Evolutionary conservation across 2,888 invertebrate genomes (phyloP), one percentile per base, ranked within the genome.

Genomic region (Monochamus alternatus): DNA sequence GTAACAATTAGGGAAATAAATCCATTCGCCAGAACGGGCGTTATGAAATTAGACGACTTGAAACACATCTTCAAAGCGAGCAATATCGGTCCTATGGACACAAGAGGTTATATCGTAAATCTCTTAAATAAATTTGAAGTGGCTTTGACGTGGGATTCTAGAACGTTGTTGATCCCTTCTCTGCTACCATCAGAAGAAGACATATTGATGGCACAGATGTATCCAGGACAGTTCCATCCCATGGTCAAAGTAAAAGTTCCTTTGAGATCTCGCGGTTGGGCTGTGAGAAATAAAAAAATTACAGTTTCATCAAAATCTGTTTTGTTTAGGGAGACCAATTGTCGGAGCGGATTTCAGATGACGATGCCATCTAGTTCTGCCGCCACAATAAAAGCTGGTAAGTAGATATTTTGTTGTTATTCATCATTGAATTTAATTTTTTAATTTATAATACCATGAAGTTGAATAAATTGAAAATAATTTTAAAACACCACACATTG

Each of bases 1-100:
- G 97, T 99, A 51, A 98, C 98, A 0, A 97, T 98, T 30, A 89
- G 98, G n/a, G 98, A 98, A 89, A 97, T 98, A 81, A 98, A 98
- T 90, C 97, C 97, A 0, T 98, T 98, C 88, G 97, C 97, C 0
- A 92, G 94, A 80, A 95, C 95, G 75, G 98, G 96, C 75, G 93
- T 98, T 65, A 99, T 99, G 98, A 95, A 95, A 87, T 90, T 97
- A 62, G 96, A 97, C 74, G 98, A 98, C 87, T 91, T 99, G 71
- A 94, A 96, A 83, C 95, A 96, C 87, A 93, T 98, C 58, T 98
- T 98, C 89, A 97, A 97, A 87, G 95, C 96, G n/a, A 95, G 95
- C 0, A 94, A 94, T 1, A 92, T 94, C 76, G 94, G 95, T 5
- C 93, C 94, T 0, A 90, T 92, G 82, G 93, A 92, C 79, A 92